Conservation (phyloP, 2,888 invertebrate genomes). For the Coelopa pilipes region DNA sequence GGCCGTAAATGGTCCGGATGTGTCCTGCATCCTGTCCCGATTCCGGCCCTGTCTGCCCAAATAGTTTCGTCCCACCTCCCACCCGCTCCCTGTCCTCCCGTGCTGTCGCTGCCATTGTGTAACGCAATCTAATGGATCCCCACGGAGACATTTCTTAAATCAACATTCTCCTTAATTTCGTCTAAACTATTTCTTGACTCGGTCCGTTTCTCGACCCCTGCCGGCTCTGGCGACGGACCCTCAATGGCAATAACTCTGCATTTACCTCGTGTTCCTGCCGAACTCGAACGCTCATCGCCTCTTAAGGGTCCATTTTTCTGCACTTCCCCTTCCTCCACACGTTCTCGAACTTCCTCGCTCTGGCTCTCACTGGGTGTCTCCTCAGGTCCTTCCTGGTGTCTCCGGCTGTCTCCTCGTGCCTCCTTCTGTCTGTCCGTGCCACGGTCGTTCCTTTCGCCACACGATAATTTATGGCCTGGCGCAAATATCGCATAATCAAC, state of each 20-base stretch:
- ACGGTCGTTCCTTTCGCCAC: not conserved
- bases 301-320: constrained; percentile 7
- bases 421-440: not conserved
- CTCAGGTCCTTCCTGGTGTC: too few relatives aligned
- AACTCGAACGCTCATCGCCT: not conserved
- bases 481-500: constrained; percentile 18
- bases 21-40: too few relatives aligned
- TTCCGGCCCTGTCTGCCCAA: too few relatives aligned
- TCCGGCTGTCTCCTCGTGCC: too few relatives aligned
- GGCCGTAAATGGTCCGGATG: not conserved
- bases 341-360: too few relatives aligned
- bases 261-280: not conserved
- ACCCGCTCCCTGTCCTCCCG: too few relatives aligned
- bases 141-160: constrained; percentile 24
- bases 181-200: constrained; percentile 27
- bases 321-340: too few relatives aligned
- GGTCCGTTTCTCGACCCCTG: too few relatives aligned
- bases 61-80: too few relatives aligned
- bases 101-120: too few relatives aligned
- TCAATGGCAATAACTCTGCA: not conserved
- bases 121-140: constrained; percentile 5
- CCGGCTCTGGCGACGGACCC: too few relatives aligned
- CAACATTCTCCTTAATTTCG: constrained; percentile 25
- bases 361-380: too few relatives aligned
- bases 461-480: constrained; percentile 17